Evolutionary conservation across 2,113 vertebrate species (phyloP).

Genomic region (Muscicapa adusta): DNA sequence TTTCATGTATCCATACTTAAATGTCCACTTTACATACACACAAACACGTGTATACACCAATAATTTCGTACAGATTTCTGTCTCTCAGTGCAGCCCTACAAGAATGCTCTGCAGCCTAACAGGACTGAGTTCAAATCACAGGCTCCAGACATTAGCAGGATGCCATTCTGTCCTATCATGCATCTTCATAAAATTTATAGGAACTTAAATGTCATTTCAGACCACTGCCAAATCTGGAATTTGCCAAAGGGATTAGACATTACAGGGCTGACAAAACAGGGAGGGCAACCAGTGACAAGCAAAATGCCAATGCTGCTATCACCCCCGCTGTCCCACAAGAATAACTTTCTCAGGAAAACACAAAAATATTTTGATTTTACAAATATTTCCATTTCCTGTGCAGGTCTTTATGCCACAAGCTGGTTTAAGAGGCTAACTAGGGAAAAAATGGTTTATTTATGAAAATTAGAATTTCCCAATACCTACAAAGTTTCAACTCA

Average conservation of each 20-base stretch:
- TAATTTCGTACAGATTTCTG: background rate
- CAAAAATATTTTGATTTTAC: background rate
- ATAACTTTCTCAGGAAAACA: background rate
- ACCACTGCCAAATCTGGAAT: background rate
- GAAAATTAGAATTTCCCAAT: background rate
- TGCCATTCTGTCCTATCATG: background rate
- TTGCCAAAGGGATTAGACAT: background rate
- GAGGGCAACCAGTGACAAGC: background rate
- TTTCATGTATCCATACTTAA: background rate
- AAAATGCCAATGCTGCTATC: background rate
- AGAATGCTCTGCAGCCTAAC: background rate
- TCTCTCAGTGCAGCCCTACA: background rate
- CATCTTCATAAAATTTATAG: background rate
- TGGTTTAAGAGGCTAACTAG: background rate
- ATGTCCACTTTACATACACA: background rate
- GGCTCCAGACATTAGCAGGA: background rate
- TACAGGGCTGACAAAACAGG: background rate
- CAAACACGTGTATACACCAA: rapidly evolving
- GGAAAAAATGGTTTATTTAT: background rate
- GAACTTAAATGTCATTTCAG: background rate
- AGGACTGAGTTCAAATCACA: background rate
- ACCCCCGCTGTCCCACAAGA: background rate
- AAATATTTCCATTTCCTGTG: background rate
- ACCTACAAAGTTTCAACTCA: background rate
- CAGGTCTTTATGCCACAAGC: background rate